Conservation (phyloP, 2,797 vertebrate species). For the Anolis apletophallus region DNA sequence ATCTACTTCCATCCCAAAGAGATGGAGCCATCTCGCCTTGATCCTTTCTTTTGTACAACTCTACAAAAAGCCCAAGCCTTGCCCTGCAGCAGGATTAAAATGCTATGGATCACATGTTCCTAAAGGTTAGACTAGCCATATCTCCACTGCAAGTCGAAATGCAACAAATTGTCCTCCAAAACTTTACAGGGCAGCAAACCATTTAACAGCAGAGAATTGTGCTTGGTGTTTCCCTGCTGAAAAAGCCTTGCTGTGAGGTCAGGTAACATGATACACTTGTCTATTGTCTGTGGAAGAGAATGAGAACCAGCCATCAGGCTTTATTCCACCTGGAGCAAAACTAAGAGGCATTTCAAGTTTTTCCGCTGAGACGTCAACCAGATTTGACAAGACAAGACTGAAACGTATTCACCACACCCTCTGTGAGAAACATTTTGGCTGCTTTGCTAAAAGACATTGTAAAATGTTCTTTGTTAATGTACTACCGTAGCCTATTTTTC, state of each 20-base stretch:
- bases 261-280: not conserved
- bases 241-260: conserved; percentile 1
- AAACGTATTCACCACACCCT: conserved; percentile 62
- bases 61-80: not conserved
- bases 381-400: conserved; percentile 64
- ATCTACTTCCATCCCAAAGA: not conserved
- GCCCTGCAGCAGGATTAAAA: not conserved
- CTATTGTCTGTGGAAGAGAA: conserved; percentile 40
- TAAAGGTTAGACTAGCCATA: not conserved
- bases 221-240: not conserved
- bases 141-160: conserved; percentile 5
- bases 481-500: not conserved
- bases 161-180: conserved; percentile 1
- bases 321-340: conserved; percentile 60
- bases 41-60: not conserved
- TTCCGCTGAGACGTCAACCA: conserved; percentile 63
- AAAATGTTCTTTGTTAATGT: conserved; percentile 5
- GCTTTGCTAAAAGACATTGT: conserved; percentile 49
- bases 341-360: conserved; percentile 68
- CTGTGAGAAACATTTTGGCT: conserved; percentile 56
- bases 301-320: conserved; percentile 13
- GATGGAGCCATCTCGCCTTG: not conserved
- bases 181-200: conserved; percentile 42
- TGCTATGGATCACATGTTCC: not conserved
- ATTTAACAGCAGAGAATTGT: conserved; percentile 17